A percentile compares a stretch with the other conserved stretches of the same genome.
Evolutionary conservation across 2,888 invertebrate species (phyloP).

Genomic region (Phengaris arion): DNA sequence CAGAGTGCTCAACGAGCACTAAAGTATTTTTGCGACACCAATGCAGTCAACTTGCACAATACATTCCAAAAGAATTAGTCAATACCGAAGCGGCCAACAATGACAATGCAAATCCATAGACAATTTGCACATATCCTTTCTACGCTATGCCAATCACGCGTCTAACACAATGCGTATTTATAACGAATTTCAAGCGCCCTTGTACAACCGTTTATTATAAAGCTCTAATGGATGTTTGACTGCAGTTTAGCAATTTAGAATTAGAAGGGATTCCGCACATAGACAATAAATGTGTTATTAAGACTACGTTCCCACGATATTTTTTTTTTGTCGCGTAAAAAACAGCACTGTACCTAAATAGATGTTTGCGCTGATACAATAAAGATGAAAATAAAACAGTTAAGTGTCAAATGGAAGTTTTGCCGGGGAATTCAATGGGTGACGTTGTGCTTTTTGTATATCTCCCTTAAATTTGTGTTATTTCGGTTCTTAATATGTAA

Average conservation of each 20-base stretch:
- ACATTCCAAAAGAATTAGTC: constrained; percentile 43
- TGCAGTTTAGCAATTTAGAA: background rate
- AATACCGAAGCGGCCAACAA: constrained; percentile 39
- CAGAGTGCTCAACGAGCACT: no score
- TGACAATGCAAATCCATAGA: constrained; percentile 44
- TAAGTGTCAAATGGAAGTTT: no score
- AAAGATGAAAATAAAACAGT: no score
- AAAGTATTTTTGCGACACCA: no score
- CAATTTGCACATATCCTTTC: constrained; percentile 41
- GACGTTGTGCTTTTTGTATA: no score
- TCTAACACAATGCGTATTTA: constrained; percentile 36
- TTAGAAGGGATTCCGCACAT: background rate
- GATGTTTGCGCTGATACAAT: no score
- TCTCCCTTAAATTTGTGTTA: no score
- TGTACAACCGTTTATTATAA: constrained; percentile 23
- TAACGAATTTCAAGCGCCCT: constrained; percentile 21
- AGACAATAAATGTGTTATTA: background rate
- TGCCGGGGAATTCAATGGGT: no score
- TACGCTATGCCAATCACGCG: constrained; percentile 43
- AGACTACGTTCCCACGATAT: no score
- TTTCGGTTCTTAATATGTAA: no score
- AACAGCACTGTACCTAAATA: no score
- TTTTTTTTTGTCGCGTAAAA: no score
- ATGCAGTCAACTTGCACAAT: constrained; percentile 3
- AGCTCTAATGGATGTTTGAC: constrained; percentile 5